These are phyloP conservation scores for Mungos mungo DNA, from an alignment of 2,113 vertebrate species.

Conservation along the genomic window DNA sequence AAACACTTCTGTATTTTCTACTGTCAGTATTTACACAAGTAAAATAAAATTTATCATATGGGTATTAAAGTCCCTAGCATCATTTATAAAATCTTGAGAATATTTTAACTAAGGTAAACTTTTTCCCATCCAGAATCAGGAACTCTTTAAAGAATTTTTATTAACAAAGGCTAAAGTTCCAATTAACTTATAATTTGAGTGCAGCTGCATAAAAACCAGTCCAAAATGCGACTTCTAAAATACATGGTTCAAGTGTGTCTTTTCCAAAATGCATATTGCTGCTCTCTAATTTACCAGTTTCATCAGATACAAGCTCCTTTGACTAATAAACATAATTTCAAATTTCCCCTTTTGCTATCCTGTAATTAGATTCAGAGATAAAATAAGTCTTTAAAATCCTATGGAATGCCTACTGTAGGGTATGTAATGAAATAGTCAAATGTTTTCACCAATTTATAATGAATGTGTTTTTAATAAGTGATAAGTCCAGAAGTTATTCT, in stretches of 20 bases:
- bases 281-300: background rate
- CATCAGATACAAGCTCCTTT: background rate
- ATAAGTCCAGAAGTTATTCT: background rate
- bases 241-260: background rate
- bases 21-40: background rate
- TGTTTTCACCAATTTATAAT: background rate
- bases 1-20: background rate
- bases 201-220: background rate
- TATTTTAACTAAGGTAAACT: background rate
- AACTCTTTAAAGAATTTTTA: background rate
- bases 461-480: background rate
- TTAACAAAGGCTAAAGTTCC: background rate
- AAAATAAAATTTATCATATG: constrained; percentile 37
- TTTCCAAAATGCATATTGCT: background rate
- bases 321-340: background rate
- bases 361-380: background rate
- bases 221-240: background rate
- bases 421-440: background rate
- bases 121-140: background rate
- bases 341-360: background rate
- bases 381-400: background rate
- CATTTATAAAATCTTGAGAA: background rate
- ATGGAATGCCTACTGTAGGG: background rate
- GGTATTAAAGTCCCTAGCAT: background rate
- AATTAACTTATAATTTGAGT: background rate